phyloP scores from a whole-genome alignment of 92 coral and sea anemone species.

The Phymanthus crucifer region DNA sequence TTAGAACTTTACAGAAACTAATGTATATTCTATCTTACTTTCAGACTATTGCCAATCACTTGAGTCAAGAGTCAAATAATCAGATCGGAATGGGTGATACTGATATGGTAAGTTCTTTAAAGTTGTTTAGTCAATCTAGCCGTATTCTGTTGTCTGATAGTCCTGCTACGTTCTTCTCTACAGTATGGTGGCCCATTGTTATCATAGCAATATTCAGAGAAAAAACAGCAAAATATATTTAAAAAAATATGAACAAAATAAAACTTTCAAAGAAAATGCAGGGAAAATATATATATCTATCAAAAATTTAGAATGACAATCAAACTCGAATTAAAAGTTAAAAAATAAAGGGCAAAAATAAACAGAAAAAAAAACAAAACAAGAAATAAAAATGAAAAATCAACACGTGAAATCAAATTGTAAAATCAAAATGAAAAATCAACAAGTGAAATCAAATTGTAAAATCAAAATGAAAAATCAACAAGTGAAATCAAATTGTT shows the following conservation, averaged over 20 bases:
- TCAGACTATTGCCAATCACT: too few species aligned
- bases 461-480: not conserved
- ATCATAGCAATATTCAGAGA: not conserved
- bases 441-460: not conserved
- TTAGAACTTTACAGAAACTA: too few species aligned
- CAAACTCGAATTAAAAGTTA: not conserved
- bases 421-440: not conserved
- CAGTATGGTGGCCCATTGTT: not conserved
- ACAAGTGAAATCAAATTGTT: not conserved
- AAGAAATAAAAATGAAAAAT: too few species aligned
- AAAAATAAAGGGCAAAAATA: not conserved
- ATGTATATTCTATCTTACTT: too few species aligned
- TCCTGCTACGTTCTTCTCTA: too few species aligned
- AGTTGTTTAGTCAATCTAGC: too few species aligned
- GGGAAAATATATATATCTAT: not conserved
- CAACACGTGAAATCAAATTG: not conserved
- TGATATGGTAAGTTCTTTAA: too few species aligned
- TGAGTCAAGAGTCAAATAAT: too few species aligned
- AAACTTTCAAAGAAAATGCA: not conserved
- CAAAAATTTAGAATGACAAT: not conserved
- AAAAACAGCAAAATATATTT: not conserved
- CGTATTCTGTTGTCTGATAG: too few species aligned
- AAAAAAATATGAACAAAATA: not conserved
- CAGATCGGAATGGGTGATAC: too few species aligned
- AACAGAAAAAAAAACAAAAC: not conserved